A percentile compares a stretch with the other conserved stretches of the same genome.
These are phyloP conservation scores for Anguilla japonica DNA, from an alignment of 2,113 vertebrate species.

Conservation along the genomic window DNA sequence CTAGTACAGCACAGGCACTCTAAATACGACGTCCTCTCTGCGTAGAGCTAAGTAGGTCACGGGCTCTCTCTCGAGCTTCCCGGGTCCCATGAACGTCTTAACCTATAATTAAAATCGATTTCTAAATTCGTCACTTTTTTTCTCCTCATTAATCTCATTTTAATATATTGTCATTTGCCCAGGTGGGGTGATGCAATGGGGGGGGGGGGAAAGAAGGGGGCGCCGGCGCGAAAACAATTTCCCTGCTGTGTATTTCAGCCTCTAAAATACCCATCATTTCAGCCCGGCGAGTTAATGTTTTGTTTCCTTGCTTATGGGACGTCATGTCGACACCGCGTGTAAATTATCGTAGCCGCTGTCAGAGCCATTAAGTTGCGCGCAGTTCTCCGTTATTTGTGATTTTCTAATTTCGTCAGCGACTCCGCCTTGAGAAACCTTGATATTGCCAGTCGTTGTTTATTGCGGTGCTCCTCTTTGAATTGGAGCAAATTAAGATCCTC, in stretches of 20 bases:
- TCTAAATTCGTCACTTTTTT: constrained; percentile 47
- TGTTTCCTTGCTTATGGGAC: constrained; percentile 64
- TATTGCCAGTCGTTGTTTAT: constrained; percentile 67
- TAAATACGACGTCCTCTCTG: too few species aligned
- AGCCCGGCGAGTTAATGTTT: constrained; percentile 64
- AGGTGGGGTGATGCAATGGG: constrained; percentile 39
- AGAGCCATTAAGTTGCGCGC: constrained; percentile 60
- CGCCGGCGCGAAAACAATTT: constrained; percentile 45
- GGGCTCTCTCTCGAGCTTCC: constrained; percentile 10
- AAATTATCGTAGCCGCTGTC: constrained; percentile 67
- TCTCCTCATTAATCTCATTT: constrained; percentile 52
- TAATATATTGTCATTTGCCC: constrained; percentile 52
- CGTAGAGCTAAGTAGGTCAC: background rate
- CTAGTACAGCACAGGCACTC: background rate
- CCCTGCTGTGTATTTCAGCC: constrained; percentile 49
- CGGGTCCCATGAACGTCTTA: constrained; percentile 47
- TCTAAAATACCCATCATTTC: constrained; percentile 64
- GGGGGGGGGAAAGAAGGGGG: constrained; percentile 55
- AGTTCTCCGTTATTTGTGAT: constrained; percentile 59
- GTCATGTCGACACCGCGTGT: constrained; percentile 62
- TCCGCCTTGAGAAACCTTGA: constrained; percentile 51
- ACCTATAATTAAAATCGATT: constrained; percentile 52
- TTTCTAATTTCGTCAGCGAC: constrained; percentile 63
- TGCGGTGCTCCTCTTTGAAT: constrained; percentile 57
- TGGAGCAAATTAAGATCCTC: constrained; percentile 73